phyloP scores from a whole-genome alignment of 2,888 invertebrate genomes.

The Drosophila parthenogenetica region DNA sequence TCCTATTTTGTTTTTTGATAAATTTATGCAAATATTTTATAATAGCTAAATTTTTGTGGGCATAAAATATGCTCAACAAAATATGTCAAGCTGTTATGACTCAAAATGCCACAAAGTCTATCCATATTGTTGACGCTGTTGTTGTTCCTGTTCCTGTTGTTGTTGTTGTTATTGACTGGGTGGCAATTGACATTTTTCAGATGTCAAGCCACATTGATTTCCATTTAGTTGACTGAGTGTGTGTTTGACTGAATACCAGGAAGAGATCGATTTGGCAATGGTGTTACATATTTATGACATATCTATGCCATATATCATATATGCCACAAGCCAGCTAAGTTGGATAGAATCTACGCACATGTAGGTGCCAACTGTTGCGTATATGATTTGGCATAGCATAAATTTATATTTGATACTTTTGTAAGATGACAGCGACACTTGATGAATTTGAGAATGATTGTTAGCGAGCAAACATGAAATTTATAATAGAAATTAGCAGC shows the following conservation, averaged over 20 bases:
- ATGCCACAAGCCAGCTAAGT: neutral
- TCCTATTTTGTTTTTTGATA: conserved; percentile 21
- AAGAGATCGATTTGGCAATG: conserved; percentile 51
- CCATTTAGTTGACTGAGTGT: conserved; percentile 48
- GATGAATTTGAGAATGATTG: conserved; percentile 61
- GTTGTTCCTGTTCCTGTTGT: no score
- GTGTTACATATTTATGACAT: conserved; percentile 55
- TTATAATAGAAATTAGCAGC: conserved; percentile 77
- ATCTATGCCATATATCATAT: conserved; percentile 51
- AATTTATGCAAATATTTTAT: conserved; percentile 34
- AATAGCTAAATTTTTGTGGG: conserved; percentile 25
- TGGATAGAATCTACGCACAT: conserved; percentile 1
- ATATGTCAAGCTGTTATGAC: conserved; percentile 45
- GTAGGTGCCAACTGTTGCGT: conserved; percentile 52
- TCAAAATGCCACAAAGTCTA: conserved; percentile 28
- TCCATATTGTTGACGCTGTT: conserved; percentile 20
- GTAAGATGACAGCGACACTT: conserved; percentile 49
- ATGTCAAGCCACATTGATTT: conserved; percentile 61
- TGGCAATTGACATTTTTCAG: conserved; percentile 66
- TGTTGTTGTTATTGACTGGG: conserved; percentile 31
- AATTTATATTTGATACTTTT: conserved; percentile 41
- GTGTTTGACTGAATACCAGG: conserved; percentile 18
- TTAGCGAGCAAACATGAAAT: conserved; percentile 66
- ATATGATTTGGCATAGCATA: conserved; percentile 5
- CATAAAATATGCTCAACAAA: conserved; percentile 37